Evolutionary conservation across 2,888 invertebrate species (phyloP).

Genomic region (Dendrolimus houi): DNA sequence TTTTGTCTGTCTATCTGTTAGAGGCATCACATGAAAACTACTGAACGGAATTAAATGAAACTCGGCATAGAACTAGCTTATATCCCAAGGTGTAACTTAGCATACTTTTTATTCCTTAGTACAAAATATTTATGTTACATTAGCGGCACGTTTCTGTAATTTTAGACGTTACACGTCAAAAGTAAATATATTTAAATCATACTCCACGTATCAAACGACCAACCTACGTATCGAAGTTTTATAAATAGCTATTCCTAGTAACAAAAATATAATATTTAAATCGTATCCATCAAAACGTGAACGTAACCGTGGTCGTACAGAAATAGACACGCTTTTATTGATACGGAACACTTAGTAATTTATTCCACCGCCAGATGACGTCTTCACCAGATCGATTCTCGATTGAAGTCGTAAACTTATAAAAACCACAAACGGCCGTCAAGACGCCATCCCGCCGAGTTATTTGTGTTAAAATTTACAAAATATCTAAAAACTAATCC

Average conservation of each 20-base stretch:
- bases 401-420: constrained; percentile 15
- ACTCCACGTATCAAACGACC: too few relatives aligned
- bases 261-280: neutral
- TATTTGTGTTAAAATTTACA: neutral
- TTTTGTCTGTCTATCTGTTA: too few relatives aligned
- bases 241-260: neutral
- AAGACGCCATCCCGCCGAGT: neutral
- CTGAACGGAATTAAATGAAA: too few relatives aligned
- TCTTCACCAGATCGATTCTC: constrained; percentile 21
- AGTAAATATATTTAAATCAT: too few relatives aligned
- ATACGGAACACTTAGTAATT: constrained; percentile 24
- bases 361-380: constrained; percentile 25
- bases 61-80: too few relatives aligned
- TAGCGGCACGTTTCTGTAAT: too few relatives aligned
- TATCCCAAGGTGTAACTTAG: too few relatives aligned
- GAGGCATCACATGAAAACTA: too few relatives aligned
- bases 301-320: neutral
- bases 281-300: neutral
- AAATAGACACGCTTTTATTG: constrained; percentile 10
- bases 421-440: neutral
- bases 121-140: too few relatives aligned
- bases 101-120: too few relatives aligned
- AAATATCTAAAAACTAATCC: neutral
- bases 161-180: too few relatives aligned
- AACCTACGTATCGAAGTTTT: neutral